phyloP scores from a whole-genome alignment of 2,888 invertebrate genomes.

The Gortyna flavago region DNA sequence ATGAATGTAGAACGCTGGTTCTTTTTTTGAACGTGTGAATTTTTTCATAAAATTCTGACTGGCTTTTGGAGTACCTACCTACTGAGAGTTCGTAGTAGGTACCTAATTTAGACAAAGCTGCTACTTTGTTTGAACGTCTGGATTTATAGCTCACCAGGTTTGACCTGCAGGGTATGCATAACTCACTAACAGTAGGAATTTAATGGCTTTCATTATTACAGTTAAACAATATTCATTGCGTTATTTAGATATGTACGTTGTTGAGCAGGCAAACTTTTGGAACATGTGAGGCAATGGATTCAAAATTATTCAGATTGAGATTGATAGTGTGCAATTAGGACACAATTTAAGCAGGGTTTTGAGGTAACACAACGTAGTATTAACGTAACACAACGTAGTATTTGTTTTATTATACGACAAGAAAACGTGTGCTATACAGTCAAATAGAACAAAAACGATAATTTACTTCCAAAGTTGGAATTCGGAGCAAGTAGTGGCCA shows the following conservation, averaged over 20 bases:
- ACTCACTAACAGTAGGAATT: background rate
- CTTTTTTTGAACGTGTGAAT: slow-evolving; percentile 51
- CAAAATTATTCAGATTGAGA: background rate
- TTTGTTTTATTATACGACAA: slow-evolving; percentile 11
- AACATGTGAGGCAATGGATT: background rate
- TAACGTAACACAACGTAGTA: no score
- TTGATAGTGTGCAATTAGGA: background rate
- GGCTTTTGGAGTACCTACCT: background rate
- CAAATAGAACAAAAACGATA: slow-evolving; percentile 37
- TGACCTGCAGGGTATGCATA: background rate
- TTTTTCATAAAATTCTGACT: slow-evolving; percentile 41
- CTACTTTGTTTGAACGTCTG: background rate
- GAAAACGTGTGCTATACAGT: slow-evolving; percentile 10
- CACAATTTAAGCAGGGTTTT: background rate
- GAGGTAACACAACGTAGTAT: background rate
- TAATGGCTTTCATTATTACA: background rate
- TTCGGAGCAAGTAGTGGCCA: slow-evolving; percentile 37
- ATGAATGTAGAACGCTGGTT: slow-evolving; percentile 67
- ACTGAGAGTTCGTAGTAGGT: background rate
- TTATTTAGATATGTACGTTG: no score
- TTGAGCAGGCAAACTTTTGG: background rate
- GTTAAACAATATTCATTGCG: background rate
- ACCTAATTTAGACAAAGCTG: slow-evolving; percentile 20
- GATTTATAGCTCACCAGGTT: background rate
- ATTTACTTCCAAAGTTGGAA: slow-evolving; percentile 48